Base-by-base conservation (phyloP, 2,888 invertebrate species). In the Coelopa pilipes region DNA sequence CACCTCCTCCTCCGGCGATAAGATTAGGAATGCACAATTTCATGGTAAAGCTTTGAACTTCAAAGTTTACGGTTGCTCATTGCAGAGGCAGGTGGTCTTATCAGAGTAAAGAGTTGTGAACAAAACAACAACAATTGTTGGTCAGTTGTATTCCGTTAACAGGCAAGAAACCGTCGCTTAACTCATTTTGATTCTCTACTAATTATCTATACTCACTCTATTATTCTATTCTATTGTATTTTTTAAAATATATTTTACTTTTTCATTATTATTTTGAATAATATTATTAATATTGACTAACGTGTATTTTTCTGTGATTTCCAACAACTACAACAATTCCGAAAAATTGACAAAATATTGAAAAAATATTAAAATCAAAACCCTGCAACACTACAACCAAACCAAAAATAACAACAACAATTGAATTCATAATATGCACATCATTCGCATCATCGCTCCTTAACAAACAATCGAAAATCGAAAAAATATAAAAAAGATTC, bases 401-500 rank as follows among this genome's bases (percentile, higher is more conserved):
- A 70, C 62, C 19, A 63, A 71, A 70, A 60, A 59, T 47, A 45
- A 60, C 13, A 53, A 50, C 19, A 68, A 68, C 34, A 66, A 50
- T 34, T 66, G 5, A n/a, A 34, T 34, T 34, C 62, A 62, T 19
- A 59, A 62, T 19, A 59, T 53, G 53, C 53, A 53, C 53, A 53
- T 53, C 53, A 53, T 53, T 15, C 53, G 13, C 53, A 53, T 53
- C 53, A n/a, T n/a, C 53, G 53, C 53, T 12, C 13, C 34, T 21
- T 15, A 62, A 17, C 15, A 66, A 46, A 50, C 24, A 9, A 53
- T 49, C 7, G 3, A 65, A 66, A n/a, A 66, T 50, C 7, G 17
- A 59, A 93, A 89, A 93, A 93, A 95, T 95, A 89, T 91, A 93
- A 46, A 68, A 46, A 80, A 95, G 95, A 92, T 95, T 95, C 92